Base-by-base conservation (phyloP, 2,797 vertebrate genomes). In the Acanthurus leucopareius region DNA sequence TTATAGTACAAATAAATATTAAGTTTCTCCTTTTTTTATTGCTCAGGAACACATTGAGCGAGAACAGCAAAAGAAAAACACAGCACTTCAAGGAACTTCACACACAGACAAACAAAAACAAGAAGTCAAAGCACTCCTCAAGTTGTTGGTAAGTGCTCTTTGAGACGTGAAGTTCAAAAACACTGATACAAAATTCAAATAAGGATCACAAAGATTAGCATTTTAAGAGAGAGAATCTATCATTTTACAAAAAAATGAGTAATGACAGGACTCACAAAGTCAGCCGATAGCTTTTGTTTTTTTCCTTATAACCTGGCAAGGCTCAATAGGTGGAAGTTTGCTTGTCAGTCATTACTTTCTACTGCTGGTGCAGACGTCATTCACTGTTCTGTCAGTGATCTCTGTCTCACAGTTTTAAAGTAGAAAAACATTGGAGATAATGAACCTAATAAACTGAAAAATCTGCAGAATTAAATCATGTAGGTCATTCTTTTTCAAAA, bases 171-270 rank as follows among this genome's bases (percentile, higher is more conserved):
- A 25, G 14, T 52, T 52, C 22, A 32, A 22, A 65, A 54, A 63
- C 44, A 25, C 9, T 42, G 20, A 22, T 6, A 20, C 19, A 22
- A 47, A 45, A 45, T 20, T 53, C 25, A 63, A 63, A 45, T 25
- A 20, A 25, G 19, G 1, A 35, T 54, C 25, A 17, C 40, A 68
- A 25, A 45, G 25, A 68, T 53, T 11, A 65, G 3, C 17, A n/a
- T 57, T 40, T 65, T 17, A 68, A 25, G 54, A 67, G 15, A 19
- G 35, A 19, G 14, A 75, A 44, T 68, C 22, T 15, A 45, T 60
- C 5, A 28, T 52, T 19, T 51, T 17, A 64, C 32, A 6, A 35
- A 35, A 32, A 48, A 6, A 4, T 9, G 3, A 20, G 22, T 51
- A 22, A 35, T 22, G 32, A 53, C 16, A 45, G 9, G 1, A 10